Evolutionary conservation across 2,888 invertebrate genomes (phyloP), one percentile per base, ranked within the genome.

Genomic region (Tiphia femorata): DNA sequence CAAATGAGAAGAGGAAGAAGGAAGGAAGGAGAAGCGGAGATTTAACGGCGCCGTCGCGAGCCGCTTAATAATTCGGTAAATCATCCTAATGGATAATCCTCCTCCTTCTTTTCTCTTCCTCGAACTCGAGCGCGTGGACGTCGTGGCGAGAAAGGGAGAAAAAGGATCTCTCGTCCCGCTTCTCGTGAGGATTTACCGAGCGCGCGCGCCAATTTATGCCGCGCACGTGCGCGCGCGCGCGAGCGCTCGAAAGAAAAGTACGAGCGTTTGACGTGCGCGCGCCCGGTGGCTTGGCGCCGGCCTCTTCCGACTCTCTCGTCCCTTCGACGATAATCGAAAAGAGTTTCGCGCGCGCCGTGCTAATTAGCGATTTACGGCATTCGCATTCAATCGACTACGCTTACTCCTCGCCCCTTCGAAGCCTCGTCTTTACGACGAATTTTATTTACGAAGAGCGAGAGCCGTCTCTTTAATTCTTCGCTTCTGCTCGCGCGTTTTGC

Each of bases 61-160:
- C 44, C 42, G 44, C n/a, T 66, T 64, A 62, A 62, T 65, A 73
- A 70, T 67, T 62, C 65, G 63, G 72, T 73, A 72, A 72, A 72
- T 63, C 64, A 68, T 63, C 55, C 53, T 63, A 64, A 72, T 68
- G 64, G 65, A 69, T 64, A 50, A 46, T 41, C 52, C n/a, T n/a
- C n/a, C n/a, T n/a, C n/a, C n/a, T n/a, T 42, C 64, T 61, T 42
- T 49, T 52, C 38, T 58, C 47, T 57, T 59, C 33, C 46, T 19
- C 27, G n/a, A n/a, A 33, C 41, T 38, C 46, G 30, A 50, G 12
- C 33, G 33, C 7, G 33, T 14, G 14, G 12, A 14, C 12, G 12
- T n/a, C 12, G 33, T 33, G 33, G 29, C 29, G 12, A 12, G 3
- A 14, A 14, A 12, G 10, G 33, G 29, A 10, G 12, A 12, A 4